These are phyloP conservation scores for Vulpes ferrilata DNA, from an alignment of 2,113 vertebrate genomes.

Conservation along the genomic window DNA sequence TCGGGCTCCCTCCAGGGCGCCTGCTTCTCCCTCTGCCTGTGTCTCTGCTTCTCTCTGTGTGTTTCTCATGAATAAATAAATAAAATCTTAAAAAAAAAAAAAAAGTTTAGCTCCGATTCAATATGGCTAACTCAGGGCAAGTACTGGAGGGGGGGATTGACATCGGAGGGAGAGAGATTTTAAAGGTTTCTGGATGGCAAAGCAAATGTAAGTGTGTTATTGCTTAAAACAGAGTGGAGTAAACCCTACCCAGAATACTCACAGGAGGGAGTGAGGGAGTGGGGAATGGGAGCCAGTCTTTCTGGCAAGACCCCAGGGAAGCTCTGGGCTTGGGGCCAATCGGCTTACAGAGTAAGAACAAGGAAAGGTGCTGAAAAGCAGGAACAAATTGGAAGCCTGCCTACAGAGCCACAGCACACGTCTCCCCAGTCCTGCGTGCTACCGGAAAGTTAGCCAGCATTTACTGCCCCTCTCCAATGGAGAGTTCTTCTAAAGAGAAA, in stretches of 20 bases:
- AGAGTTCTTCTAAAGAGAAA: not conserved
- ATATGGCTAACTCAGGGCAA: not conserved
- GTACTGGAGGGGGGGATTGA: not conserved
- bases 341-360: not conserved
- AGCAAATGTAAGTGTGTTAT: not conserved
- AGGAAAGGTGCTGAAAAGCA: not conserved
- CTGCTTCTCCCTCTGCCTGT: too few species aligned
- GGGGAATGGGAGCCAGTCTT: not conserved
- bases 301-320: not conserved
- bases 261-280: rapidly evolving
- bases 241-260: not conserved
- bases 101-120: not conserved
- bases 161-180: not conserved
- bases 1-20: too few species aligned
- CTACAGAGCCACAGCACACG: not conserved
- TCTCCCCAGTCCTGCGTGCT: not conserved
- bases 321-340: not conserved
- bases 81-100: too few species aligned
- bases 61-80: too few species aligned
- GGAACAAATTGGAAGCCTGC: not conserved
- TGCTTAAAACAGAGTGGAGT: not conserved
- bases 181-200: not conserved
- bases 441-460: not conserved
- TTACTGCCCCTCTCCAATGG: not conserved
- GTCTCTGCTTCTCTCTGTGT: too few species aligned